Percentiles rank a stretch among this genome's conserved stretches.
These are phyloP conservation scores for Cheilosia scutellata DNA, from an alignment of 2,888 invertebrate genomes.

Conservation along the genomic window DNA sequence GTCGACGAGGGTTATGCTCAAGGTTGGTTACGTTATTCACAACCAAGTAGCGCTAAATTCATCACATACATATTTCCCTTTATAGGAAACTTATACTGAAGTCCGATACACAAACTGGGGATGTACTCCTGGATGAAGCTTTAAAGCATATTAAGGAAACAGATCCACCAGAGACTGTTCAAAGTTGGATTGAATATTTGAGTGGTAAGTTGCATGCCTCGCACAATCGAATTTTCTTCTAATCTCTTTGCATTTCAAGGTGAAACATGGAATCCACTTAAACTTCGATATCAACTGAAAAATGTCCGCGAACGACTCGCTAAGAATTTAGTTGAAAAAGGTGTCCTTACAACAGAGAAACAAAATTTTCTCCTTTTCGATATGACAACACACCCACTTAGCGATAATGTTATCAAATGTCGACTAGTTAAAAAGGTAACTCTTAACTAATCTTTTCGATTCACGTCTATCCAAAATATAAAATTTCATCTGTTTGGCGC, in stretches of 20 bases:
- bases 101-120: constrained; percentile 97
- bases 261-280: constrained; percentile 99
- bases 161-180: constrained; percentile 97
- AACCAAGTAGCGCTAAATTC: neutral
- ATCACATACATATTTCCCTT: neutral
- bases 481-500: constrained; percentile 27
- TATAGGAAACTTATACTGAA: constrained; percentile 90
- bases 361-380: constrained; percentile 99
- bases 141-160: constrained; percentile 99
- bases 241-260: constrained; percentile 84
- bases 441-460: neutral
- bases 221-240: neutral
- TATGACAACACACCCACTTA: constrained; percentile 99
- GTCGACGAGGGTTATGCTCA: constrained; percentile 94
- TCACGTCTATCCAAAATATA: neutral
- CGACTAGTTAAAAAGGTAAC: constrained; percentile 97
- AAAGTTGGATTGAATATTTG: constrained; percentile 99
- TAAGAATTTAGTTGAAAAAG: constrained; percentile 99
- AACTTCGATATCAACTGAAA: constrained; percentile 98
- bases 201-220: constrained; percentile 89
- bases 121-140: constrained; percentile 97
- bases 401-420: constrained; percentile 97
- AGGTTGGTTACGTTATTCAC: constrained; percentile 85
- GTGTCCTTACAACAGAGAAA: constrained; percentile 99
- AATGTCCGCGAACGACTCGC: constrained; percentile 99